Conservation (phyloP, 2,888 invertebrate genomes). For the Parnassius smintheus region DNA sequence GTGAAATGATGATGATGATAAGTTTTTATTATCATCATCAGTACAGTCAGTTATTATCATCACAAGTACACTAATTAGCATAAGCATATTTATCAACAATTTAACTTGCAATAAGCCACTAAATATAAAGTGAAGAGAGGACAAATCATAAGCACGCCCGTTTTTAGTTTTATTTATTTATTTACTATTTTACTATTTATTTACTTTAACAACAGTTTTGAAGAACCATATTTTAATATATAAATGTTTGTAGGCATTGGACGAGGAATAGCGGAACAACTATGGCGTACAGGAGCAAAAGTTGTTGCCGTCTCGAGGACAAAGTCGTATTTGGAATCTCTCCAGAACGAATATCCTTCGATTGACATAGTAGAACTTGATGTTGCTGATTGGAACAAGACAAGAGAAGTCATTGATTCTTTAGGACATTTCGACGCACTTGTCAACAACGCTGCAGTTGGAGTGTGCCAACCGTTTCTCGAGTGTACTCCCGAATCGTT, state of each 20-base stretch:
- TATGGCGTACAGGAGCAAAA: slow-evolving; percentile 82
- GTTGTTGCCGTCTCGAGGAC: slow-evolving; percentile 86
- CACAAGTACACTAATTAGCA: too few relatives aligned
- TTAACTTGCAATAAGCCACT: too few relatives aligned
- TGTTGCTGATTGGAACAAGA: slow-evolving; percentile 84
- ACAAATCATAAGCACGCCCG: too few relatives aligned
- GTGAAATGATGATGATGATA: too few relatives aligned
- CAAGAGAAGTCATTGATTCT: slow-evolving; percentile 68
- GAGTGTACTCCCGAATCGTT: slow-evolving; percentile 83
- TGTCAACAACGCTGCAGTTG: slow-evolving; percentile 91
- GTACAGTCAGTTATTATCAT: too few relatives aligned
- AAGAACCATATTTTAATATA: neutral
- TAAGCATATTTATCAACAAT: too few relatives aligned
- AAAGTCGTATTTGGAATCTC: slow-evolving; percentile 75
- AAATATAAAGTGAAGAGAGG: too few relatives aligned
- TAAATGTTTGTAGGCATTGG: slow-evolving; percentile 78
- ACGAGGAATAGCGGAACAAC: slow-evolving; percentile 81
- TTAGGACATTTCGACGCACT: slow-evolving; percentile 84
- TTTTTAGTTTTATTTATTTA: too few relatives aligned
- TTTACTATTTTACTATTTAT: too few relatives aligned
- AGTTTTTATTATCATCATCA: too few relatives aligned
- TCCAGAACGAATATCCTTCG: slow-evolving; percentile 72
- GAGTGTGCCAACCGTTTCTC: slow-evolving; percentile 82
- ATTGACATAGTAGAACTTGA: slow-evolving; percentile 83
- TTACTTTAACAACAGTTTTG: too few relatives aligned